Conservation (phyloP, 2,888 invertebrate genomes). For the Hartigia nigra region DNA sequence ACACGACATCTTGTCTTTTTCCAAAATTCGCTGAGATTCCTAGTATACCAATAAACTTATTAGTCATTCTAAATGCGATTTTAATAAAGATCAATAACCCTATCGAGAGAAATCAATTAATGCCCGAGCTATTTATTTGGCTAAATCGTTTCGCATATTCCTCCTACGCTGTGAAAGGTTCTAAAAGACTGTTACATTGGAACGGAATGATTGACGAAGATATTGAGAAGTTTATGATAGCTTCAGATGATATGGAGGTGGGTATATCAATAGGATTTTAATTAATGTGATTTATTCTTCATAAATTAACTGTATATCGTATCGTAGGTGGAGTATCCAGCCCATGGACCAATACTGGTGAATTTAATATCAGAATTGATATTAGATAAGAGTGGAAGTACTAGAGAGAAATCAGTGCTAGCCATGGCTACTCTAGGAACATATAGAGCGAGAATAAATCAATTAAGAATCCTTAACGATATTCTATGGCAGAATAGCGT, state of each 20-base stretch:
- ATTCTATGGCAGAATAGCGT: slow-evolving; percentile 74
- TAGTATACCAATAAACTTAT: slow-evolving; percentile 48
- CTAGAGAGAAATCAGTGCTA: slow-evolving; percentile 38
- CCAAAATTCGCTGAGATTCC: slow-evolving; percentile 44
- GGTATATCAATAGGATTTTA: neutral
- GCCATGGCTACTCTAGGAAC: slow-evolving; percentile 67
- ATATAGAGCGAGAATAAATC: slow-evolving; percentile 67
- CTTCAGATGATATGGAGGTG: neutral
- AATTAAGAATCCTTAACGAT: slow-evolving; percentile 68
- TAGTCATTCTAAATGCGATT: slow-evolving; percentile 45
- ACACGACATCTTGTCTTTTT: slow-evolving; percentile 17
- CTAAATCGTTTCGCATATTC: slow-evolving; percentile 37
- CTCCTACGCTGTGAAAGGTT: slow-evolving; percentile 41
- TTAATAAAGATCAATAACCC: slow-evolving; percentile 22
- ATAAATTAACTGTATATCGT: neutral
- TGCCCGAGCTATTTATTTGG: slow-evolving; percentile 40
- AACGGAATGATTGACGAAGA: slow-evolving; percentile 23
- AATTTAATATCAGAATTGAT: slow-evolving; percentile 17
- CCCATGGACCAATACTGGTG: slow-evolving; percentile 17
- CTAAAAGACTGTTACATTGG: slow-evolving; percentile 41
- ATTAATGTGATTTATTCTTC: neutral
- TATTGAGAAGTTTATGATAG: slow-evolving; percentile 7
- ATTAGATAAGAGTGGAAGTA: slow-evolving; percentile 25
- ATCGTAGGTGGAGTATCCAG: slow-evolving; percentile 16
- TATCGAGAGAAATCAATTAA: slow-evolving; percentile 33